Base-by-base conservation (phyloP, 2,888 invertebrate genomes). In the Bimastos eiseni region DNA sequence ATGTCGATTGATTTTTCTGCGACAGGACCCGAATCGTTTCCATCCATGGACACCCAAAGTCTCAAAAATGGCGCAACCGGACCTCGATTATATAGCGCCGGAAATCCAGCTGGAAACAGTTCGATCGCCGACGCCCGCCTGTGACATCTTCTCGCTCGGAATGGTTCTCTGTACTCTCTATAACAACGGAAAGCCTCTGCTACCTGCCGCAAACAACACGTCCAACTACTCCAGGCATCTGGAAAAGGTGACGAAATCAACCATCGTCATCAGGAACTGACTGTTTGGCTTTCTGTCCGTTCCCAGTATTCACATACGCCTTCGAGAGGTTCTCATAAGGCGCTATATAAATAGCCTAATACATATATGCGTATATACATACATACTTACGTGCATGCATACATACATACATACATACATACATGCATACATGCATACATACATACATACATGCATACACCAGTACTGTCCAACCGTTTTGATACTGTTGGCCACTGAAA, bases 101-200 rank as follows among this genome's bases (percentile, higher is more conserved):
- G 99, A 99, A 96, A 97, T 97, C 88, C 98, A 99, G 95, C 96
- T 96, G 49, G 96, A 96, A 36, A 49, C 88, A 84, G 90, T 44
- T n/a, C 93, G 94, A 91, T 93, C 92, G 90, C 92, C 94, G 92
- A 97, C 97, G 94, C 97, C 97, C 90, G 96, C 97, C 88, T 98
- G 98, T 93, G 99, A 99, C 95, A 98, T 99, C 97, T 99, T 97
- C 95, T 98, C 98, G 0, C 96, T 99, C 93, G 99, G 99, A 33
- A 97, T 99, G 96, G 97, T 98, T 90, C 97, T 99, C 93, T 98
- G 98, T 95, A 96, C 98, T 91, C 96, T 99, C 91, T 99, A 98
- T 96, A 98, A 98, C 96, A 96, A 97, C 92, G 99, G 99, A 83
- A 96, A 97, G 93, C 97, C 98, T 0, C 96, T 99, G 84, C 97